Conservation (phyloP, 2,888 invertebrate genomes). For the Andrena flavipes region DNA sequence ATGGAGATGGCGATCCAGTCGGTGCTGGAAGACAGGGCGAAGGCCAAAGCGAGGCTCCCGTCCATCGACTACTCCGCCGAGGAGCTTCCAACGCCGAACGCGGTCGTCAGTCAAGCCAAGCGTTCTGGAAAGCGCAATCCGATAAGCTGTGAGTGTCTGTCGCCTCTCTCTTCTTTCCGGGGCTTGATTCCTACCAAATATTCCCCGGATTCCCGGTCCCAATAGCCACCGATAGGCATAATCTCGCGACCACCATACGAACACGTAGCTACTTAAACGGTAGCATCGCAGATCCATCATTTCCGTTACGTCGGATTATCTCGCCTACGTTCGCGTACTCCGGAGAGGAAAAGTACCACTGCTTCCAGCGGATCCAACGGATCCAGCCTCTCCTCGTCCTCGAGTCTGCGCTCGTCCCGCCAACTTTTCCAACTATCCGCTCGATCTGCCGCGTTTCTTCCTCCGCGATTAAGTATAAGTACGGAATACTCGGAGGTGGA, state of each 20-base stretch:
- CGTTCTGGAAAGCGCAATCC: slow-evolving; percentile 78
- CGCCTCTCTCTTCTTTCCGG: too few species aligned
- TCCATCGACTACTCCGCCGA: slow-evolving; percentile 69
- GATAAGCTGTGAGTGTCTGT: slow-evolving; percentile 74
- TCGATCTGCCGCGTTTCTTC: background rate
- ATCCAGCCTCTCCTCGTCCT: too few species aligned
- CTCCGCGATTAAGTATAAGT: slow-evolving; percentile 26
- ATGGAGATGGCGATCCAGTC: slow-evolving; percentile 76
- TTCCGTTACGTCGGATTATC: background rate
- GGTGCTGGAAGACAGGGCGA: slow-evolving; percentile 74
- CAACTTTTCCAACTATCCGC: slow-evolving; percentile 26
- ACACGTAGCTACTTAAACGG: too few species aligned
- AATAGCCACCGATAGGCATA: too few species aligned
- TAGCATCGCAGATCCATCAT: too few species aligned
- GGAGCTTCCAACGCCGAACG: slow-evolving; percentile 78
- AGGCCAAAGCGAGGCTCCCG: slow-evolving; percentile 50
- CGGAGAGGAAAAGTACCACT: too few species aligned
- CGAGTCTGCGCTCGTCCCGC: background rate
- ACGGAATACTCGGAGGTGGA: background rate
- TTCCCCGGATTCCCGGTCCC: too few species aligned
- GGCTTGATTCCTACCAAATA: too few species aligned
- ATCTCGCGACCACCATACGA: too few species aligned
- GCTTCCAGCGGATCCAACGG: too few species aligned
- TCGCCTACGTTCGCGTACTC: slow-evolving; percentile 20
- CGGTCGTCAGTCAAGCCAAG: slow-evolving; percentile 64